These are phyloP conservation scores for Leptestheria dahalacensis DNA, from an alignment of 1,140 invertebrate species.

Conservation along the genomic window DNA sequence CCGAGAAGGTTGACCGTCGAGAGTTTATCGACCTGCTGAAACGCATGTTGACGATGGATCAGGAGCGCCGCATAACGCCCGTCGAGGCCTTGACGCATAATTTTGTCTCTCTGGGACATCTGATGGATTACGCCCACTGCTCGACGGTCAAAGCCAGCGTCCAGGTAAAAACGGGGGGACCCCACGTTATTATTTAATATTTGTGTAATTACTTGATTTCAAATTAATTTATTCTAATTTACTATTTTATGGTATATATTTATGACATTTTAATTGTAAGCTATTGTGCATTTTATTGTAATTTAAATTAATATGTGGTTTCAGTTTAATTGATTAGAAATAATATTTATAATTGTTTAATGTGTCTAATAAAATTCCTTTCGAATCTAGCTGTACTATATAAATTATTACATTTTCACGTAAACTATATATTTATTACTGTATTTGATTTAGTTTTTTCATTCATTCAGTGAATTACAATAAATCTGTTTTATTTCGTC, in stretches of 20 bases:
- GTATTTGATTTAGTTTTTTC: no score
- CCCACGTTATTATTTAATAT: no score
- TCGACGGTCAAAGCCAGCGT: constrained; percentile 89
- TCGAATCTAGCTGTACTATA: no score
- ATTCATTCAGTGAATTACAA: no score
- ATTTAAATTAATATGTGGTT: neutral
- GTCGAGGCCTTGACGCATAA: constrained; percentile 88
- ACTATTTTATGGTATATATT: neutral
- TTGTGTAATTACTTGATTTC: no score
- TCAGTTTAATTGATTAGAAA: neutral
- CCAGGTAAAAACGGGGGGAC: constrained; percentile 23
- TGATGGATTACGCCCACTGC: constrained; percentile 91
- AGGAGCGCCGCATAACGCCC: constrained; percentile 86
- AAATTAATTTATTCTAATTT: no score
- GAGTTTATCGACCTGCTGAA: constrained; percentile 96
- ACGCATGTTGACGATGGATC: constrained; percentile 94
- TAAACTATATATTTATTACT: no score
- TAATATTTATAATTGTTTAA: no score
- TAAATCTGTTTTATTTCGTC: neutral
- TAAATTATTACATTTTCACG: no score
- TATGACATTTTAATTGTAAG: neutral
- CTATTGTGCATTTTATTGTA: neutral
- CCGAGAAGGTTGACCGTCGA: constrained; percentile 86
- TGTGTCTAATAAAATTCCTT: no score
- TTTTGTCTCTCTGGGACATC: constrained; percentile 81